Base-by-base conservation (phyloP, 2,797 vertebrate species). In the Pyrocephalus nanus region DNA sequence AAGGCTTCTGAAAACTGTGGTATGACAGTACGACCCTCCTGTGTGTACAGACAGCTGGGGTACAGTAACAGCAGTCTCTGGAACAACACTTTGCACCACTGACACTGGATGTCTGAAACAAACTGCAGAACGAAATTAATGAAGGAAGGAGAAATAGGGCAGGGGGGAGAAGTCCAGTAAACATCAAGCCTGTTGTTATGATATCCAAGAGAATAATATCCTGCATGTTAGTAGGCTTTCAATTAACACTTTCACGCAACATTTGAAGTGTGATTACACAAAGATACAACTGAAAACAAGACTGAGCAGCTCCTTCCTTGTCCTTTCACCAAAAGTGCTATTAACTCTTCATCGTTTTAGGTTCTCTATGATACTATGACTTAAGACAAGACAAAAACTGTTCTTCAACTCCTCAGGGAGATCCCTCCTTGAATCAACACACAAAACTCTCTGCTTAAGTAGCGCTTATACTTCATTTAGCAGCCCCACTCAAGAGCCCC, bases 391-490 rank as follows among this genome's bases (percentile, higher is more conserved):
- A 45, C 32, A 65, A 84, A 86, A 94, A 47, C 13, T 40, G 7
- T 26, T 81, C 34, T 26, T 81, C 34, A 17, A 10, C 6, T 61
- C 26, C 40, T 72, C 34, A 69, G 23, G n/a, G 23, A 79, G 3
- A 58, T 23, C 81, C 22, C 23, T 76, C 22, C 51, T 16, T 66
- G 55, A 75, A 70, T 22, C 3, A 2, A 42, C 27, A 64, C 9
- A 80, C 8, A 67, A 65, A 73, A 50, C 15, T 45, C 36, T 30
- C 36, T 17, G 14, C 15, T 71, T 34, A 72, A 86, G 42, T 12
- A 38, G 43, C 0, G 1, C 0, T 0, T 43, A 12, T 4, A 54
- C 25, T 65, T 61, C 22, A 34, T 32, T 80, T 62, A 58, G 25
- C 18, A 86, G n/a, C 30, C 19, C 15, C 29, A 42, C 18, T 45